A percentile compares a stretch with the other conserved stretches of the same genome.
phyloP scores from a whole-genome alignment of 1,140 invertebrate species.

The Drosophila pallidifrons region DNA sequence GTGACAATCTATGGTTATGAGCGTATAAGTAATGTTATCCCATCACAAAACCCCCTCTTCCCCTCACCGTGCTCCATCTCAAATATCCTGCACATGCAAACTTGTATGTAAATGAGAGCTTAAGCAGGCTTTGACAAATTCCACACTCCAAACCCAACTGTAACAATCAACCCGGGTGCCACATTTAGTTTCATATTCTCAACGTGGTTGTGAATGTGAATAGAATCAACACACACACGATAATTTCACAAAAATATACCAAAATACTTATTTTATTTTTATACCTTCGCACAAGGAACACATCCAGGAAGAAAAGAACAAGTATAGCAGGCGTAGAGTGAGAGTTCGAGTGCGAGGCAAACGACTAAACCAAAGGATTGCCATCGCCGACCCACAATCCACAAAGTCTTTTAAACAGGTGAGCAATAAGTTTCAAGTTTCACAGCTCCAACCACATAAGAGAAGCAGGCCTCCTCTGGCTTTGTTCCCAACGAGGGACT shows the following conservation, averaged over 20 bases:
- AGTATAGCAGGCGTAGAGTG: not conserved
- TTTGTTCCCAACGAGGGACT: not conserved
- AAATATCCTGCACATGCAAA: conserved; percentile 11
- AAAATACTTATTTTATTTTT: conserved; percentile 14
- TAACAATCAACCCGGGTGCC: conserved; percentile 3
- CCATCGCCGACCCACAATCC: not conserved
- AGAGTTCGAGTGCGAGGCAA: not conserved
- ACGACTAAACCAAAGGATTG: conserved; percentile 13
- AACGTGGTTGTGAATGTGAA: conserved; percentile 23
- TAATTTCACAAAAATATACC: conserved; percentile 35
- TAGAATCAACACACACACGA: conserved; percentile 27
- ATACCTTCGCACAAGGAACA: not conserved
- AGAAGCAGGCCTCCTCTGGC: not conserved
- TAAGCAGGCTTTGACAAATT: conserved; percentile 59
- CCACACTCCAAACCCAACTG: conserved; percentile 8
- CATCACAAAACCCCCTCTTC: conserved; percentile 27
- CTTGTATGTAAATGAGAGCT: conserved; percentile 70
- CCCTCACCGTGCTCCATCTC: not conserved
- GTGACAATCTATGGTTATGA: conserved; percentile 73
- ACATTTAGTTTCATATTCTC: conserved; percentile 19
- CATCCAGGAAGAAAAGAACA: not conserved
- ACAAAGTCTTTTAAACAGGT: conserved; percentile 15
- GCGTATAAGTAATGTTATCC: conserved; percentile 47
- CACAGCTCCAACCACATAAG: not conserved
- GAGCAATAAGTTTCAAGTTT: conserved; percentile 19